Evolutionary conservation across 2,888 invertebrate genomes (phyloP).

Genomic region (Leptothorax acervorum): DNA sequence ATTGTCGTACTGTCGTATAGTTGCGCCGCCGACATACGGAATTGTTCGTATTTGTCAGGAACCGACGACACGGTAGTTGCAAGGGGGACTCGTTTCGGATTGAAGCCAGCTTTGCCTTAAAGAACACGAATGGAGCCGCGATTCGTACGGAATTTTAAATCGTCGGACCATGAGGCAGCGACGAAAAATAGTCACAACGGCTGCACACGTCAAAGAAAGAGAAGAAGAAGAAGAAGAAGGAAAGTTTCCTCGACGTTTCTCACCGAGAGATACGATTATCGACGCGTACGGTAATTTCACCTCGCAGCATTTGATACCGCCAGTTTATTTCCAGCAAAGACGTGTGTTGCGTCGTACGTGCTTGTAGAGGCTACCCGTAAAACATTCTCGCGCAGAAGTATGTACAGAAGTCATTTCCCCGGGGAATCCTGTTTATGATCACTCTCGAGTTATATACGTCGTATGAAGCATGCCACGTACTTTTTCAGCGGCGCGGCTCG

Average conservation of each 20-base stretch:
- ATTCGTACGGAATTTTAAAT: slow-evolving; percentile 74
- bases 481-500: slow-evolving; percentile 51
- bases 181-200: slow-evolving; percentile 67
- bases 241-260: not conserved
- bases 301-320: slow-evolving; percentile 56
- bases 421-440: slow-evolving; percentile 75
- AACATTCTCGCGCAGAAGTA: slow-evolving; percentile 60
- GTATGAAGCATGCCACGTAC: slow-evolving; percentile 67
- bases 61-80: slow-evolving; percentile 65
- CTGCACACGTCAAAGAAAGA: not conserved
- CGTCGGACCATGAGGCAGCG: slow-evolving; percentile 53
- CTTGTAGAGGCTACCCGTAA: slow-evolving; percentile 62
- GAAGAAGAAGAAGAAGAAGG: not conserved
- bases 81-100: slow-evolving; percentile 61
- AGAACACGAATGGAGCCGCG: slow-evolving; percentile 70
- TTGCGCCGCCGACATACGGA: slow-evolving; percentile 72
- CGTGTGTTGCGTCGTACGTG: slow-evolving; percentile 49
- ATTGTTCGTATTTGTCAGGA: slow-evolving; percentile 79
- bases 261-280: slow-evolving; percentile 44
- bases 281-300: slow-evolving; percentile 63
- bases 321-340: slow-evolving; percentile 58
- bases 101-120: slow-evolving; percentile 71
- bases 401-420: slow-evolving; percentile 73
- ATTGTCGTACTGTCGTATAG: slow-evolving; percentile 76
- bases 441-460: slow-evolving; percentile 72